phyloP scores from a whole-genome alignment of 2,797 vertebrate species.

The Antrozous pallidus region DNA sequence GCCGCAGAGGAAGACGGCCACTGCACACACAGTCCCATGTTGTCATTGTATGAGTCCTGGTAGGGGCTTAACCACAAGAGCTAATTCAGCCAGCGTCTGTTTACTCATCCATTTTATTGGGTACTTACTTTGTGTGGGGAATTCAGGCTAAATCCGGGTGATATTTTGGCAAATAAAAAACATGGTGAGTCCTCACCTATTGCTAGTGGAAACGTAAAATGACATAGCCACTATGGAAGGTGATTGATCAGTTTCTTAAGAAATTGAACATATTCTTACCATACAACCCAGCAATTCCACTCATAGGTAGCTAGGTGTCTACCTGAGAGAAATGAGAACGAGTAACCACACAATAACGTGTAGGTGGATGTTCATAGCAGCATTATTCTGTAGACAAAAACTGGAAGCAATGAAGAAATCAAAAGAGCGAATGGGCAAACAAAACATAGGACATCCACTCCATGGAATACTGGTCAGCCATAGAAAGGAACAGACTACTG shows the following conservation, averaged over 20 bases:
- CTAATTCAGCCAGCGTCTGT: neutral
- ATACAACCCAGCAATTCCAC: neutral
- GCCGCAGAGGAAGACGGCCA: neutral
- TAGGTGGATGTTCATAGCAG: neutral
- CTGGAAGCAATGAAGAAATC: neutral
- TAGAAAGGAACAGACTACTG: neutral
- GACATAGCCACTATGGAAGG: neutral
- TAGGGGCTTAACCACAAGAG: neutral
- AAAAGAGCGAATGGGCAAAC: neutral
- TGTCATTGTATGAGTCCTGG: neutral
- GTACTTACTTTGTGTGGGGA: neutral
- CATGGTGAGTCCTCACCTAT: too few species aligned
- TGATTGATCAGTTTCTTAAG: neutral
- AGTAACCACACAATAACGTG: neutral
- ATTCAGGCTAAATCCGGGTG: neutral
- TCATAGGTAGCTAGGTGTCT: too few species aligned
- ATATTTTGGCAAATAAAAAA: neutral
- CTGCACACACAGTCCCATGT: neutral
- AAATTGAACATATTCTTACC: neutral
- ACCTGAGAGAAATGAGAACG: neutral
- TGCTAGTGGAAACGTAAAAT: neutral
- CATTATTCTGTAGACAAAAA: neutral
- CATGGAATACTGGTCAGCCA: neutral
- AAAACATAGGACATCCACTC: fast-evolving
- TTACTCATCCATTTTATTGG: neutral